These are phyloP conservation scores for Baronia brevicornis DNA, from an alignment of 2,888 invertebrate genomes.

Conservation along the genomic window DNA sequence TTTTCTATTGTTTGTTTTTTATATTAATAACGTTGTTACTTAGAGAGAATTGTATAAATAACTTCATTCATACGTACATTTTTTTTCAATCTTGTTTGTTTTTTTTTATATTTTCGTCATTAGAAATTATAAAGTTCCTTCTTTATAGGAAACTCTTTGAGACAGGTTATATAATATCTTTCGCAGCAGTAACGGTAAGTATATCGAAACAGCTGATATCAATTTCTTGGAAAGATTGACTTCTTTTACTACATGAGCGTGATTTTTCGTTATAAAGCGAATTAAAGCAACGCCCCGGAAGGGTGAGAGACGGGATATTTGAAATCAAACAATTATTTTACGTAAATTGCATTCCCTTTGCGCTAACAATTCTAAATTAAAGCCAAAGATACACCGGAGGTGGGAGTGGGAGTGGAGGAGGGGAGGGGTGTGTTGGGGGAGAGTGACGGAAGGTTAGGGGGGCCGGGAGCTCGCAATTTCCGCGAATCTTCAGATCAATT, in stretches of 20 bases:
- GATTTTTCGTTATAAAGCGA: conserved; percentile 39
- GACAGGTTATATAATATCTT: too few species aligned
- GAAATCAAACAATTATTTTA: conserved; percentile 73
- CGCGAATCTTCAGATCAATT: conserved; percentile 70
- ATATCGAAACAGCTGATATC: conserved; percentile 1
- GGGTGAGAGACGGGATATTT: conserved; percentile 46
- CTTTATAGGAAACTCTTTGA: too few species aligned
- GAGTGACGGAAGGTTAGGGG: conserved; percentile 19
- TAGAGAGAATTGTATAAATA: too few species aligned
- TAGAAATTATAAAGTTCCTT: too few species aligned
- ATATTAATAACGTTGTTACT: too few species aligned
- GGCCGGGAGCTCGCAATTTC: conserved; percentile 47
- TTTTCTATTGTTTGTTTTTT: too few species aligned
- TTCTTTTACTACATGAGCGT: conserved; percentile 6
- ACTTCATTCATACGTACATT: too few species aligned
- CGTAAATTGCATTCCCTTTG: conserved; percentile 72
- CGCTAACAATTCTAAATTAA: conserved; percentile 73
- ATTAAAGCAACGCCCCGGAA: conserved; percentile 36
- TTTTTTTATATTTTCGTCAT: too few species aligned
- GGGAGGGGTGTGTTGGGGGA: conserved; percentile 22
- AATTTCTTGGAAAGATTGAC: not conserved
- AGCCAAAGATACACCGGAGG: conserved; percentile 62
- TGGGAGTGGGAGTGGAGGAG: conserved; percentile 20
- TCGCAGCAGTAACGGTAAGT: not conserved
- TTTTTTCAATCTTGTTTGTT: too few species aligned